Evolutionary conservation across 2,113 vertebrate species (phyloP).

Genomic region (Oryzias curvinotus): DNA sequence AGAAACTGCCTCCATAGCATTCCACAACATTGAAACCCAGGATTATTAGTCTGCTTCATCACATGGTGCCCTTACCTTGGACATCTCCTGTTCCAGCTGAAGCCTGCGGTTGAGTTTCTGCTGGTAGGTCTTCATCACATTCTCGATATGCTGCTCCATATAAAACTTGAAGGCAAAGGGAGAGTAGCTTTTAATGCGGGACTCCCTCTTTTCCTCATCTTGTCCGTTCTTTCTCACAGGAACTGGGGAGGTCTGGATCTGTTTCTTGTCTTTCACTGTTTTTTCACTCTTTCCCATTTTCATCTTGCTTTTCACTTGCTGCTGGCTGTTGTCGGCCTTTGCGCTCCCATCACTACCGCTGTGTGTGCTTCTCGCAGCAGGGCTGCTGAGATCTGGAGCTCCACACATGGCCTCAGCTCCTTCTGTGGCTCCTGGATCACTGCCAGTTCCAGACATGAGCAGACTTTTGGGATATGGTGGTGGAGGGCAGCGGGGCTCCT

Average conservation of each 20-base stretch:
- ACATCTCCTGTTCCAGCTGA: constrained; percentile 98
- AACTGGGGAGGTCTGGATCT: constrained; percentile 95
- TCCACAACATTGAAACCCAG: no score
- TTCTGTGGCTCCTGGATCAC: constrained; percentile 78
- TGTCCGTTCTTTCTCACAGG: constrained; percentile 88
- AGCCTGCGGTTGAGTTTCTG: constrained; percentile 94
- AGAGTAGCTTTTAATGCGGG: constrained; percentile 96
- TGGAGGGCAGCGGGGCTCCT: constrained; percentile 88
- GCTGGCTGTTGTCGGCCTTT: constrained; percentile 63
- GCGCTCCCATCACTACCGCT: constrained; percentile 61
- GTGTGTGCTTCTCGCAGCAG: constrained; percentile 31
- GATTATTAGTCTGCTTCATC: no score
- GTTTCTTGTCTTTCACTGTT: constrained; percentile 90
- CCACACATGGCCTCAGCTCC: constrained; percentile 64
- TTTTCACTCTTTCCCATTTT: constrained; percentile 85
- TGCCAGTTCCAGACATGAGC: constrained; percentile 72
- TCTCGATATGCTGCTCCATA: constrained; percentile 99
- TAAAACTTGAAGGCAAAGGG: constrained; percentile 98
- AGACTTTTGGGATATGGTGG: constrained; percentile 94
- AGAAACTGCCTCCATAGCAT: no score
- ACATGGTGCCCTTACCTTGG: constrained; percentile 80
- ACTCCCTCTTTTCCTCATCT: constrained; percentile 96
- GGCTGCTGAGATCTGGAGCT: constrained; percentile 49
- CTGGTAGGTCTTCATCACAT: constrained; percentile 96
- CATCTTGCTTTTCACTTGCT: constrained; percentile 79